Base-by-base conservation (phyloP, 2,797 vertebrate genomes). In the Babyrousa celebensis region DNA sequence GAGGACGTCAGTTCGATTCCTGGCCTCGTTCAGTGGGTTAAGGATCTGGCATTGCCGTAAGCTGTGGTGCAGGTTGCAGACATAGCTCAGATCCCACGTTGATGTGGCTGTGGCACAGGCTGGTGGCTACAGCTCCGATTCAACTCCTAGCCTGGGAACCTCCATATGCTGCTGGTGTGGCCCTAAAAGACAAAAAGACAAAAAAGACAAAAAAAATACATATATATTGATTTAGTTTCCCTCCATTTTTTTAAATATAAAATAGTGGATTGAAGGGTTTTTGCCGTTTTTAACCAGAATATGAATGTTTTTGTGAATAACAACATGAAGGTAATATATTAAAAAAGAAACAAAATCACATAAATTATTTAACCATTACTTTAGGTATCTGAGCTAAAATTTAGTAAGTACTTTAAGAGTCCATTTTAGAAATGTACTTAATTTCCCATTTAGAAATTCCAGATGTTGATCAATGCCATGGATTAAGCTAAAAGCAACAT, bases 401-500 rank as follows among this genome's bases (percentile, higher is more conserved):
- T 58, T 3, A 74, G 48, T 18, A 70, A 40, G 6, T 67, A 78
- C 20, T 85, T 91, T 77, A 48, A 77, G 23, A 48, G 3, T 58
- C 16, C 78, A 0, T 58, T 89, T 97, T 91, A 75, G 6, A 12
- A 93, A 95, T 54, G 15, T 20, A 71, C 6, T 43, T 32, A 65
- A 10, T 82, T 86, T 75, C 12, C 8, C 12, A 27, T 48, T 85
- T 92, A 80, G 27, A 18, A 85, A 70, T 25, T 29, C 29, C 17
- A 85, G 12, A 67, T 85, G 17, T 23, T 87, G 4, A 77, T 54
- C 20, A 68, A 18, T 63, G 29, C 1, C 3, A 43, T 67, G 5
- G 9, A 86, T 86, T 79, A 70, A 75, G 79, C 2, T 93, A 60
- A 78, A 68, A 88, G 80, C 80, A 11, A 89, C 18, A 43, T 68